These are phyloP conservation scores for Oscheius sp. DNA, from an alignment of 2,888 invertebrate species.

Conservation along the genomic window DNA sequence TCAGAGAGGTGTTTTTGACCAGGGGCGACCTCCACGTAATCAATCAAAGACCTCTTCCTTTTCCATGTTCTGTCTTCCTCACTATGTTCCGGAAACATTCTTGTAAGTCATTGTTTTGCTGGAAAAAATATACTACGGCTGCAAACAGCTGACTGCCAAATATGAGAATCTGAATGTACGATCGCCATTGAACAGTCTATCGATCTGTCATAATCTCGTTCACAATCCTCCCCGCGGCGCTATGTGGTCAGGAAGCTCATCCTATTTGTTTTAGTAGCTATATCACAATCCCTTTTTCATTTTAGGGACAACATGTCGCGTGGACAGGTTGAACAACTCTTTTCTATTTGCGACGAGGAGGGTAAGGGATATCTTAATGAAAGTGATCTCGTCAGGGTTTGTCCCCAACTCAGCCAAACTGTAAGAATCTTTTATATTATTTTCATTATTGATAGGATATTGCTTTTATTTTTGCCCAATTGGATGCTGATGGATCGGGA, in stretches of 20 bases:
- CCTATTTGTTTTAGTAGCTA: conserved; percentile 1
- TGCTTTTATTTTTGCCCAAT: conserved; percentile 58
- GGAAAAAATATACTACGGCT: not conserved
- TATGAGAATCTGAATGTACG: not conserved
- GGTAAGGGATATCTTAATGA: conserved; percentile 71
- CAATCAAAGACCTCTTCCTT: not conserved
- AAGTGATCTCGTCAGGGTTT: conserved; percentile 71
- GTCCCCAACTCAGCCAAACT: conserved; percentile 70
- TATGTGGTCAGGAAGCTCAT: conserved; percentile 25
- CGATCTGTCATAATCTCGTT: conserved; percentile 7
- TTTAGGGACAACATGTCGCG: conserved; percentile 10
- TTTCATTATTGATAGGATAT: conserved; percentile 46
- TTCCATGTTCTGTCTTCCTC: not conserved
- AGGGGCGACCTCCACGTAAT: no score
- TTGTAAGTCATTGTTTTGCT: not conserved
- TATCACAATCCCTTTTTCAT: not conserved
- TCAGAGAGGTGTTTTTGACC: no score
- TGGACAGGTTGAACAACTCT: conserved; percentile 42
- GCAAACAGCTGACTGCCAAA: not conserved
- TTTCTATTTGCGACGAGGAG: conserved; percentile 43
- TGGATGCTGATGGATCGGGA: conserved; percentile 59
- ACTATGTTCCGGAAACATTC: not conserved
- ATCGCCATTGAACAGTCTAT: conserved; percentile 2
- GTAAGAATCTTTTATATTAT: conserved; percentile 19
- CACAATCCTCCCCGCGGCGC: conserved; percentile 8